Conservation (phyloP, 2,888 invertebrate genomes). For the Sinelater perroti region DNA sequence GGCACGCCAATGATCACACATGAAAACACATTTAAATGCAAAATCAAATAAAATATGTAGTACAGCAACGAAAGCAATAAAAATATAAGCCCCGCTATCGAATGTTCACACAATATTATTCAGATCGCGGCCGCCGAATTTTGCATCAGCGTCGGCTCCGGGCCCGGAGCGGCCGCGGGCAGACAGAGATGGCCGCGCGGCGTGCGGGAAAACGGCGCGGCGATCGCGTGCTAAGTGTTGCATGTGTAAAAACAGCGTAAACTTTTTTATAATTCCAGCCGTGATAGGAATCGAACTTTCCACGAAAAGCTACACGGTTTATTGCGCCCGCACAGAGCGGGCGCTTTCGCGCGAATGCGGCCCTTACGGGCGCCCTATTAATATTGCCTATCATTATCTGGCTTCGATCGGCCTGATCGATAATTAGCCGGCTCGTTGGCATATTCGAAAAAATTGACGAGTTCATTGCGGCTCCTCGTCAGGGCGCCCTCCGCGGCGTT, state of each 20-base stretch:
- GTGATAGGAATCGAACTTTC: slow-evolving; percentile 55
- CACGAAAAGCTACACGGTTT: slow-evolving; percentile 53
- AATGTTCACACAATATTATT: slow-evolving; percentile 39
- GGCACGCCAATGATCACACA: neutral
- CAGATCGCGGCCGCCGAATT: no score
- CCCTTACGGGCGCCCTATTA: slow-evolving; percentile 44
- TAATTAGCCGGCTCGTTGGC: slow-evolving; percentile 33
- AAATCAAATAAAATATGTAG: slow-evolving; percentile 30
- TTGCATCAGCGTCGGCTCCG: no score
- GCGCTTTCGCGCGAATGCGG: slow-evolving; percentile 38
- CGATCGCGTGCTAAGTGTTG: slow-evolving; percentile 55
- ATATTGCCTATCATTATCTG: slow-evolving; percentile 46
- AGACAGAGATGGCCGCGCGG: no score
- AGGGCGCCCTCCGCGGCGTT: neutral
- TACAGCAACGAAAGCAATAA: slow-evolving; percentile 33
- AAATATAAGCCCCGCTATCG: slow-evolving; percentile 35
- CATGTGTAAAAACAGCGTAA: slow-evolving; percentile 60
- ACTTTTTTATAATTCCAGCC: slow-evolving; percentile 55
- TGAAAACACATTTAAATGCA: slow-evolving; percentile 11
- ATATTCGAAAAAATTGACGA: slow-evolving; percentile 29
- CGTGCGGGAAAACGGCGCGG: no score
- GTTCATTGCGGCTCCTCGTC: slow-evolving; percentile 20
- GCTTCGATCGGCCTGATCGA: slow-evolving; percentile 38
- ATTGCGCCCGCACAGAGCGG: slow-evolving; percentile 40
- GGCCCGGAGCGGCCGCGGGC: no score